Evolutionary conservation across 2,797 vertebrate genomes (phyloP), one percentile per base, ranked within the genome.

Genomic region (Linurgus olivaceus): DNA sequence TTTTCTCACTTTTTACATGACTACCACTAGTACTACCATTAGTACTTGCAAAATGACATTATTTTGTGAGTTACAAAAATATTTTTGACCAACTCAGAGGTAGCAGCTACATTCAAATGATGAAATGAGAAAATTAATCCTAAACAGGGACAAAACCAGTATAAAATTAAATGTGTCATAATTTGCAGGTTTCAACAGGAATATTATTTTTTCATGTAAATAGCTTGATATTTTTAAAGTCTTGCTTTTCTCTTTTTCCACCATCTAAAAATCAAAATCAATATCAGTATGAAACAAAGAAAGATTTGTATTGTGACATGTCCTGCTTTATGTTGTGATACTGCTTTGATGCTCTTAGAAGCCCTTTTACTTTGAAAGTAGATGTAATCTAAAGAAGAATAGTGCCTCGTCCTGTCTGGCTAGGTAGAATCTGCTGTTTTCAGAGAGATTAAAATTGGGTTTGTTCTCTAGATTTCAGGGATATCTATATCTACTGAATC

Each of bases 341-440:
- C 63, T 90, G 70, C 91, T 94, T 81, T 96, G 81, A 96, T 71
- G 51, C 84, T 95, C 67, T 95, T 10, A 10, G 92, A 97, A 95
- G 81, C 67, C 72, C 42, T 93, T 97, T 94, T 83, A 88, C 47
- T 96, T 55, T 72, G 86, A 96, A 97, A 81, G 55, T 62, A 75
- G 94, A 95, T 76, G 81, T 95, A 94, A 95, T 71, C 65, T 42
- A 79, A 74, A 92, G 88, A 95, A 95, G 75, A 96, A 88, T 52
- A 93, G 75, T 62, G 80, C 11, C 76, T 65, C 62, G n/a, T 96
- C 59, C 78, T 5, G 28, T 80, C 82, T 82, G 51, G 65, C 67
- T 93, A 86, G 94, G 96, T 76, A 93, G 96, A 96, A 88, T 81
- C 82, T 87, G 58, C 90, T 81, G 57, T 95, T 94, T 87, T 95